Conservation (phyloP, 2,888 invertebrate genomes). For the Agrochola macilenta region DNA sequence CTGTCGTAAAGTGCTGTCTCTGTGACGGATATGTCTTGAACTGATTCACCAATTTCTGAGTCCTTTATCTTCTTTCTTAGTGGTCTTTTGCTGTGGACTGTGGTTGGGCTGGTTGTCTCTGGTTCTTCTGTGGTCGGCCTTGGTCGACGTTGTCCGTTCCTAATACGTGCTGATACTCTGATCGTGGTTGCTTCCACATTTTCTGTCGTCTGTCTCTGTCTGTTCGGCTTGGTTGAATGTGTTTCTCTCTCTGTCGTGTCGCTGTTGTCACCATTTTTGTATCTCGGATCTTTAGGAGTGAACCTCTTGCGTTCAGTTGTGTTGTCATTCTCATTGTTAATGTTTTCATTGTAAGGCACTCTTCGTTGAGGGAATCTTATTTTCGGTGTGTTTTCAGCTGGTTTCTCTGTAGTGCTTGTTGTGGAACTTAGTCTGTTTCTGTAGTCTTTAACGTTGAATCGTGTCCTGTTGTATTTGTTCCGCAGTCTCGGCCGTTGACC, state of each 20-base stretch:
- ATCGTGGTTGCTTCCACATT: slow-evolving; percentile 81
- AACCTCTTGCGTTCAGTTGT: slow-evolving; percentile 89
- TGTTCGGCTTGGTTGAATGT: slow-evolving; percentile 77
- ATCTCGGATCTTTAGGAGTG: slow-evolving; percentile 87
- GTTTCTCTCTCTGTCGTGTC: slow-evolving; percentile 81
- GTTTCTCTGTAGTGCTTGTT: slow-evolving; percentile 85
- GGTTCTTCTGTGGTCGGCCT: slow-evolving; percentile 82
- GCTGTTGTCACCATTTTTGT: slow-evolving; percentile 77
- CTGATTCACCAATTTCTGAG: slow-evolving; percentile 83
- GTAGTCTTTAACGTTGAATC: slow-evolving; percentile 95
- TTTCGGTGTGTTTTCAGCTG: slow-evolving; percentile 81
- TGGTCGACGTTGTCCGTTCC: slow-evolving; percentile 83
- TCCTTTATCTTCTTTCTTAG: slow-evolving; percentile 84
- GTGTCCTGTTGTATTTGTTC: slow-evolving; percentile 92
- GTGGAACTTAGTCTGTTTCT: slow-evolving; percentile 92
- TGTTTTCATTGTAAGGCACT: slow-evolving; percentile 81
- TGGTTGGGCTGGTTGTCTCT: slow-evolving; percentile 77
- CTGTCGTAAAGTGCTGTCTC: slow-evolving; percentile 79
- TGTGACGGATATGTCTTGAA: slow-evolving; percentile 83
- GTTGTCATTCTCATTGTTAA: slow-evolving; percentile 80
- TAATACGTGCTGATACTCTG: slow-evolving; percentile 84
- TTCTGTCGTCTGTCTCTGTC: slow-evolving; percentile 82
- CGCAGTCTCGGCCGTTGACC: slow-evolving; percentile 82
- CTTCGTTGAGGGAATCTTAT: slow-evolving; percentile 88
- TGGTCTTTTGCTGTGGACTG: slow-evolving; percentile 79